Conservation (phyloP, 2,888 invertebrate species). For the Druceiella hillmani region DNA sequence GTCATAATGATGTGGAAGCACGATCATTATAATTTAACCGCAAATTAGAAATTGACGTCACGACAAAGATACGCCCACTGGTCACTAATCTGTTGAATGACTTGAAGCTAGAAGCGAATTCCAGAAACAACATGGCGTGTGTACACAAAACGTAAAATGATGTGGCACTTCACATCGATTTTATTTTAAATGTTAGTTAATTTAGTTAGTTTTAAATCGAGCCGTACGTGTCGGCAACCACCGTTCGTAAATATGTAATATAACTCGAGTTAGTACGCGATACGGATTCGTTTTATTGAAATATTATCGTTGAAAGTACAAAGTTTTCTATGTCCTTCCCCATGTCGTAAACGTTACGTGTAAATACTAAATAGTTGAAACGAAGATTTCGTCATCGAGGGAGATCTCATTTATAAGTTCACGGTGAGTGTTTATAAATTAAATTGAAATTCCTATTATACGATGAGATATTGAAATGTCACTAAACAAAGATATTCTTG, state of each 20-base stretch:
- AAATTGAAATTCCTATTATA: no score
- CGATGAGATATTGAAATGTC: no score
- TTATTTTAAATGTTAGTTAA: constrained; percentile 26
- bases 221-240: constrained; percentile 20
- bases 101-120: constrained; percentile 29
- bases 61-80: no score
- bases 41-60: no score
- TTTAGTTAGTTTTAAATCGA: constrained; percentile 20
- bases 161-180: constrained; percentile 29
- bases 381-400: no score
- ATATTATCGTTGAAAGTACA: constrained; percentile 17
- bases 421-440: no score
- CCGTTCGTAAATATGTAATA: constrained; percentile 22
- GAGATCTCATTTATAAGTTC: no score
- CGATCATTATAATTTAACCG: no score
- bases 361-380: constrained; percentile 16
- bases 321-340: constrained; percentile 18
- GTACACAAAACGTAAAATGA: constrained; percentile 34
- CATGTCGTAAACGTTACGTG: constrained; percentile 19
- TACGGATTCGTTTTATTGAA: constrained; percentile 14
- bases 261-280: constrained; percentile 11
- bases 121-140: constrained; percentile 32
- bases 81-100: constrained; percentile 33
- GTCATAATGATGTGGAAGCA: no score
- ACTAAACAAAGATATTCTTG: neutral